These are phyloP conservation scores for Armadillidium nasatum DNA, from an alignment of 1,140 invertebrate genomes.

Conservation along the genomic window DNA sequence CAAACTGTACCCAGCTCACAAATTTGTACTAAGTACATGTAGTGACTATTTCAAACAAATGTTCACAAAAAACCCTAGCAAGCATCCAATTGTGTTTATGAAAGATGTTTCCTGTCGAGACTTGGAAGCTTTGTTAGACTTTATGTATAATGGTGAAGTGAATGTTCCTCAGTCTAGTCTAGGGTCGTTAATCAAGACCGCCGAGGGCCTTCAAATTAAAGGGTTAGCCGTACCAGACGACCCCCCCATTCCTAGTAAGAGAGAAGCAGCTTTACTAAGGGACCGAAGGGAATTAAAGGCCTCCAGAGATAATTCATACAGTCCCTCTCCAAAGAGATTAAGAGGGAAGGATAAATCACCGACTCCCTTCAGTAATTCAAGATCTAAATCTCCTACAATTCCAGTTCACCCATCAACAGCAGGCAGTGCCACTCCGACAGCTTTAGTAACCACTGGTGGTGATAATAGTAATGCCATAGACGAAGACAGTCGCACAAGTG, in stretches of 20 bases:
- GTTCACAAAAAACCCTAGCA: constrained; percentile 80
- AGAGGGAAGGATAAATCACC: constrained; percentile 31
- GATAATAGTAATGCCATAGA: constrained; percentile 40
- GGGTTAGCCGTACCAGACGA: constrained; percentile 45
- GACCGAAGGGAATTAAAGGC: constrained; percentile 35
- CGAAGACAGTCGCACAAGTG: constrained; percentile 41
- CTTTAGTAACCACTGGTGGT: constrained; percentile 30
- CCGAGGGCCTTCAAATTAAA: constrained; percentile 44
- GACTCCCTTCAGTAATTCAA: not conserved
- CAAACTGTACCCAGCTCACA: constrained; percentile 44
- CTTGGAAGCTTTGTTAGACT: constrained; percentile 80
- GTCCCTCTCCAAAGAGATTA: constrained; percentile 41
- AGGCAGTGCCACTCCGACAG: not conserved
- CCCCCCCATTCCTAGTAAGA: constrained; percentile 38
- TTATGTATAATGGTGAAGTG: constrained; percentile 94
- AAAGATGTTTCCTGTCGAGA: constrained; percentile 77
- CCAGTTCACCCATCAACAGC: too few relatives aligned
- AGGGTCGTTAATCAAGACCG: constrained; percentile 44
- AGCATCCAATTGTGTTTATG: constrained; percentile 77
- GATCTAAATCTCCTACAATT: too few relatives aligned
- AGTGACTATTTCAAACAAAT: constrained; percentile 83
- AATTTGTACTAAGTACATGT: constrained; percentile 65
- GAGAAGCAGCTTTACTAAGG: constrained; percentile 33
- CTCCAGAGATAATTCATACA: constrained; percentile 32
- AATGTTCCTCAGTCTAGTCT: constrained; percentile 71